Percentiles rank a stretch among this genome's conserved stretches.
Evolutionary conservation across 2,888 invertebrate genomes (phyloP).

Genomic region (Macaria liturata): DNA sequence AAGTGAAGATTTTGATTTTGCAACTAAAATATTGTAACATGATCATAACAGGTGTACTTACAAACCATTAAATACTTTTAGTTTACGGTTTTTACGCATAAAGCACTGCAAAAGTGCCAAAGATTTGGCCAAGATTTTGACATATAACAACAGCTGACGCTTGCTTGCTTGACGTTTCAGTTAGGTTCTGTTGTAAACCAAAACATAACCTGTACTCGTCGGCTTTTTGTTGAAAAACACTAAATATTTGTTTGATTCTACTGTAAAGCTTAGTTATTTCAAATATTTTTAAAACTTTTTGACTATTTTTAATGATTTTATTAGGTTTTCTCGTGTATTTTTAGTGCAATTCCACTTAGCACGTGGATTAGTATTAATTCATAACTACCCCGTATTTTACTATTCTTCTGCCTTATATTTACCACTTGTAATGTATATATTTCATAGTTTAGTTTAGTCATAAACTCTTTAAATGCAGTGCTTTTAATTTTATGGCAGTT

Average conservation of each 20-base stretch:
- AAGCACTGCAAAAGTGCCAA: no score
- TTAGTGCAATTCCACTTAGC: conserved; percentile 12
- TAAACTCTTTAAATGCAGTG: not conserved
- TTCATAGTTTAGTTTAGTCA: no score
- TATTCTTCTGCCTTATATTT: conserved; percentile 3
- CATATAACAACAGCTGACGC: no score
- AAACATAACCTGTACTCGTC: conserved; percentile 38
- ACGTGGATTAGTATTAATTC: conserved; percentile 14
- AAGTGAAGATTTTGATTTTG: no score
- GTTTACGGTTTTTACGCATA: no score
- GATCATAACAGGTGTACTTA: no score
- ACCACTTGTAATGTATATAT: no score
- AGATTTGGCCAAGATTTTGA: no score
- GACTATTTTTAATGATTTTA: not conserved
- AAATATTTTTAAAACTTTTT: conserved; percentile 2
- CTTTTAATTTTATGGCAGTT: conserved; percentile 11
- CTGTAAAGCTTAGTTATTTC: conserved; percentile 2
- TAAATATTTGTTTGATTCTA: not conserved
- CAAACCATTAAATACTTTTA: no score
- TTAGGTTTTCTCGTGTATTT: not conserved
- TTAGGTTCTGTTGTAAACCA: conserved; percentile 8
- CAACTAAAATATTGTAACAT: no score
- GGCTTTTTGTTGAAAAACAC: conserved; percentile 21
- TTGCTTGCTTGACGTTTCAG: no score
- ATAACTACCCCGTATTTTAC: conserved; percentile 1